Percentiles rank a stretch among this genome's conserved stretches.
Evolutionary conservation across 2,888 invertebrate genomes (phyloP).

Genomic region (Dolomedes plantarius): DNA sequence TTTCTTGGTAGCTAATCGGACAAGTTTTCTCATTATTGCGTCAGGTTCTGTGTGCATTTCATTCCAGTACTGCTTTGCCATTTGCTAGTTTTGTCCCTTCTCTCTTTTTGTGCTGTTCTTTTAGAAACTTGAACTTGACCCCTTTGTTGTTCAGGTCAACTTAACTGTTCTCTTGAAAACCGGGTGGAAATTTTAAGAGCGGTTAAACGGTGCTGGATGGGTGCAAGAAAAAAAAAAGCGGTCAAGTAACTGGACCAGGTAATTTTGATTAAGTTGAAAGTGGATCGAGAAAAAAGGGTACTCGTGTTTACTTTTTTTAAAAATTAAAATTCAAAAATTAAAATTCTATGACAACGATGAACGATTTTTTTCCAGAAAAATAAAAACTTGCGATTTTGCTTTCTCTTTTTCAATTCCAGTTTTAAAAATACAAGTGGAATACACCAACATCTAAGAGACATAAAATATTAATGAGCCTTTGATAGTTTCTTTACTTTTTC

Average conservation of each 20-base stretch:
- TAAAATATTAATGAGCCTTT: too few relatives aligned
- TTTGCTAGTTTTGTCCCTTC: not conserved
- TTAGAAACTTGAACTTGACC: slow-evolving; percentile 3
- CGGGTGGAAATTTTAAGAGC: not conserved
- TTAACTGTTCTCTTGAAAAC: not conserved
- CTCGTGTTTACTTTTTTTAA: too few relatives aligned
- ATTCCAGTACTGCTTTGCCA: not conserved
- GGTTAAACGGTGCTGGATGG: not conserved
- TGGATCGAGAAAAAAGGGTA: not conserved
- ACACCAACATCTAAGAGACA: too few relatives aligned
- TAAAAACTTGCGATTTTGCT: too few relatives aligned
- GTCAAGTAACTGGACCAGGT: not conserved
- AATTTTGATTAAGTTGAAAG: not conserved
- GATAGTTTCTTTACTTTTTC: too few relatives aligned
- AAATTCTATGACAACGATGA: too few relatives aligned
- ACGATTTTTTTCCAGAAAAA: too few relatives aligned
- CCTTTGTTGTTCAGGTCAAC: not conserved
- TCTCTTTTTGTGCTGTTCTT: not conserved
- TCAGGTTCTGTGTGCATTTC: not conserved
- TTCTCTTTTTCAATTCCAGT: too few relatives aligned
- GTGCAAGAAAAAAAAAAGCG: not conserved
- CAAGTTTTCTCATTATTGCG: not conserved
- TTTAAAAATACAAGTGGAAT: too few relatives aligned
- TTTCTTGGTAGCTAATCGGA: not conserved
- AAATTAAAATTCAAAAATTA: too few relatives aligned